Evolutionary conservation across 2,888 invertebrate genomes (phyloP), one percentile per base, ranked within the genome.

Genomic region (Loripinus fragilis): DNA sequence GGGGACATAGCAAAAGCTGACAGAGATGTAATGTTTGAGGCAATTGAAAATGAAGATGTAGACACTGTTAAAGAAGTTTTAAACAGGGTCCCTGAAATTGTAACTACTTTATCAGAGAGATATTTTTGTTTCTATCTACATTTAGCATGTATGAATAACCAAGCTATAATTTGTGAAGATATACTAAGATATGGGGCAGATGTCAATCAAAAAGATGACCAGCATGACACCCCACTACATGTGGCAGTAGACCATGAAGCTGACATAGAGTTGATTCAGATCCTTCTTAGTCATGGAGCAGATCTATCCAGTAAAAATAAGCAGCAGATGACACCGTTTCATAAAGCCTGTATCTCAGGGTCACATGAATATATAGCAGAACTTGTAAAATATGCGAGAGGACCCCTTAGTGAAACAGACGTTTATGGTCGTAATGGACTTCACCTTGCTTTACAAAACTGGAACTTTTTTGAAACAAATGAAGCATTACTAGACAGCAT

Each of bases 81-180:
- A 50, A n/a, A 50, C 7, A 50, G n/a, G n/a, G 50, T 50, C 50
- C 50, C 50, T n/a, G 50, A 50, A 8, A 50, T 50, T n/a, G 50
- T 20, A 20, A 12, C 50, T n/a, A 50, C 50, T 12, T 50, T n/a
- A 20, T 50, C 50, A 20, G 50, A 50, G 7, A 50, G 5, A n/a
- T 50, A 12, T n/a, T 50, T 50, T 50, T 50, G 12, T 50, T 50
- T 50, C n/a, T 50, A 50, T 50, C n/a, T 50, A 20, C 50, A 50
- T 50, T n/a, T 12, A 7, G 50, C 50, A 7, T 50, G 50, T 20
- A 50, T 50, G 50, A 7, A 50, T 20, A n/a, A 50, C n/a, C 50
- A 50, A 50, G 12, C 8, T 7, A 50, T 7, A 50, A 50, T 50
- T n/a, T 50, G 50, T 50, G 50, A 50, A 50, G n/a, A 50, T 7